Percentiles rank a stretch among this genome's conserved stretches.
phyloP scores from a whole-genome alignment of 2,113 vertebrate species.

The Bubo bubo region DNA sequence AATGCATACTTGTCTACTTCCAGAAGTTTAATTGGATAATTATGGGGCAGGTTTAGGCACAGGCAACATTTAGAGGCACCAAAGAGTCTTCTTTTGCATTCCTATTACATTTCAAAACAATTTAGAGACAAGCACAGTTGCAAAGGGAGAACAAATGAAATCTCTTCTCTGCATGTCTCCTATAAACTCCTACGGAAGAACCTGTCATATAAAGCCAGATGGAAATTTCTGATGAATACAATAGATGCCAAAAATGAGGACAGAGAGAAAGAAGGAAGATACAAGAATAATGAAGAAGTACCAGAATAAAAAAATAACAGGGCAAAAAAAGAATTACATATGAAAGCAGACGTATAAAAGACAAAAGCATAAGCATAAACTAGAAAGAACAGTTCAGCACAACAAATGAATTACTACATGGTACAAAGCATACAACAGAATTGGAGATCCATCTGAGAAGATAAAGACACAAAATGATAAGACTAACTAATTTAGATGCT shows the following conservation, averaged over 20 bases:
- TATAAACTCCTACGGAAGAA: neutral
- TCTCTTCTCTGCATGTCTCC: neutral
- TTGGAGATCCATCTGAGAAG: neutral
- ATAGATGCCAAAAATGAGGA: neutral
- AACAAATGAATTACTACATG: neutral
- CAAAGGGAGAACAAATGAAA: constrained; percentile 15
- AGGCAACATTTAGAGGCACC: neutral
- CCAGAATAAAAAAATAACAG: neutral
- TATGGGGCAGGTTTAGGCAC: neutral
- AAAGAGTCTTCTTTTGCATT: neutral
- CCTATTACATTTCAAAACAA: neutral
- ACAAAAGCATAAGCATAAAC: neutral
- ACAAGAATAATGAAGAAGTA: neutral
- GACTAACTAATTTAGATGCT: neutral
- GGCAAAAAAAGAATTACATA: neutral
- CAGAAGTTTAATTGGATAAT: neutral
- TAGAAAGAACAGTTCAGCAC: neutral
- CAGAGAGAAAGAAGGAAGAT: neutral
- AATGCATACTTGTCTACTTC: neutral
- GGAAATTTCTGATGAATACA: neutral
- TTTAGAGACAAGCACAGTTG: neutral
- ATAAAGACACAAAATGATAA: neutral
- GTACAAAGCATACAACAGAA: neutral
- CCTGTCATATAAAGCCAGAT: neutral
- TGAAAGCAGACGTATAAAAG: neutral